A percentile compares a stretch with the other conserved stretches of the same genome.
Conservation (phyloP, 2,888 invertebrate species). For the Limenitis camilla region DNA sequence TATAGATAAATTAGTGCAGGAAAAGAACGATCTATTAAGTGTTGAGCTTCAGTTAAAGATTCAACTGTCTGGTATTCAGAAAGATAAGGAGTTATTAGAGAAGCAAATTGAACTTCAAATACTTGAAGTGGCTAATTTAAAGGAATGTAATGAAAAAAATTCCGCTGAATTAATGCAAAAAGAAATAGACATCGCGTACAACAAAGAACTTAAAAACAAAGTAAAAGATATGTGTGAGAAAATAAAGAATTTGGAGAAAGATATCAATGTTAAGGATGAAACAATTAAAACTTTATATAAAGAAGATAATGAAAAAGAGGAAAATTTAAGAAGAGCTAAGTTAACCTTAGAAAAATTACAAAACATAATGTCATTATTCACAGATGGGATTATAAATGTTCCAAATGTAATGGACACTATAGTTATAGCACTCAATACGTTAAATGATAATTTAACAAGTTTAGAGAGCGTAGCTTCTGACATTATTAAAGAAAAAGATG, state of each 20-base stretch:
- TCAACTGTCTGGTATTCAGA: conserved; percentile 27
- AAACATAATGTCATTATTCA: conserved; percentile 35
- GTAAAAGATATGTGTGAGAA: conserved; percentile 28
- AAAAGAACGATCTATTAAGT: conserved; percentile 29
- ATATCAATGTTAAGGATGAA: conserved; percentile 34
- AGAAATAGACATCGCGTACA: conserved; percentile 28
- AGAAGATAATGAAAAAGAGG: conserved; percentile 29
- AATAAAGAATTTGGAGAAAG: conserved; percentile 32
- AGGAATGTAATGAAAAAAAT: conserved; percentile 33
- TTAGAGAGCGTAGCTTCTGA: conserved; percentile 36
- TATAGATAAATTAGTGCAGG: conserved; percentile 35
- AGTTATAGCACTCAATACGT: conserved; percentile 32
- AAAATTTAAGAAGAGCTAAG: conserved; percentile 37
- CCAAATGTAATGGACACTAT: conserved; percentile 38
- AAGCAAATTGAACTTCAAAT: conserved; percentile 25
- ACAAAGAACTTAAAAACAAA: conserved; percentile 31
- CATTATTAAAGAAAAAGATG: conserved; percentile 35
- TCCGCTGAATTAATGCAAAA: conserved; percentile 24
- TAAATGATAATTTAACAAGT: conserved; percentile 35
- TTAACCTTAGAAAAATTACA: conserved; percentile 33
- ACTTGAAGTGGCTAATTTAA: conserved; percentile 28
- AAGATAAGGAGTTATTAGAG: conserved; percentile 9
- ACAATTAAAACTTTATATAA: conserved; percentile 33
- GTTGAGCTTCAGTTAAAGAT: conserved; percentile 31
- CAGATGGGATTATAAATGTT: conserved; percentile 37